These are phyloP conservation scores for Lutjanus argentimaculatus DNA, from an alignment of 2,797 vertebrate species.

Conservation along the genomic window DNA sequence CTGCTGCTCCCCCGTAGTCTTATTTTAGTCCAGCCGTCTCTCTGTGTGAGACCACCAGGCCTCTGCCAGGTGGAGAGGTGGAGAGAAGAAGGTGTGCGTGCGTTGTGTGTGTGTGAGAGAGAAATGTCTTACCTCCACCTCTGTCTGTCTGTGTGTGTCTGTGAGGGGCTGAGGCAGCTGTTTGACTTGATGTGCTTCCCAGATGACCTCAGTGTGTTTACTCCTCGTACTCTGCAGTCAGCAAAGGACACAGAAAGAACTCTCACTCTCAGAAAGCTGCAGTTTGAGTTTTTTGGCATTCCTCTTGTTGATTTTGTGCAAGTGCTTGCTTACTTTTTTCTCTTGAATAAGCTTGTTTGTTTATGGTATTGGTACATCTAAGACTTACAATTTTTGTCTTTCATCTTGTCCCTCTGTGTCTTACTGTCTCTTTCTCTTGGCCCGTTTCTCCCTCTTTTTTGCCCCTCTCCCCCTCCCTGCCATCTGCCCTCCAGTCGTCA, in stretches of 20 bases:
- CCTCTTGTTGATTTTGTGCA: slow-evolving; percentile 42
- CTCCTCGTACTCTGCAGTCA: slow-evolving; percentile 57
- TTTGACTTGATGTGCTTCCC: slow-evolving; percentile 75
- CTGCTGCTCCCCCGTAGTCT: slow-evolving; percentile 7
- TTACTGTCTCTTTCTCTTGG: slow-evolving; percentile 24
- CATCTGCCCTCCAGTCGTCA: slow-evolving; percentile 86
- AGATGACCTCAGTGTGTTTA: slow-evolving; percentile 76
- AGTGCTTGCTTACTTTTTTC: slow-evolving; percentile 36
- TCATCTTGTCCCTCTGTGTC: slow-evolving; percentile 18
- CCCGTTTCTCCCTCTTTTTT: background rate
- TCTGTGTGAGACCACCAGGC: slow-evolving; percentile 35
- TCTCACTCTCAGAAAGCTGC: slow-evolving; percentile 24
- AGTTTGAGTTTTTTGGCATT: slow-evolving; percentile 42
- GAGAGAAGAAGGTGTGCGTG: background rate
- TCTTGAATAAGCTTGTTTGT: slow-evolving; percentile 30
- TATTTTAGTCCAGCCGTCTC: slow-evolving; percentile 36
- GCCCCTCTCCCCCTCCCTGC: background rate
- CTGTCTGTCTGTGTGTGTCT: slow-evolving; percentile 43
- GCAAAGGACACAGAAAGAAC: slow-evolving; percentile 44
- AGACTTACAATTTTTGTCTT: slow-evolving; percentile 8
- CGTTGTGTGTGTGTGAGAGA: too few relatives aligned
- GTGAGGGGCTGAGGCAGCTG: slow-evolving; percentile 62
- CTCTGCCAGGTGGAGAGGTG: slow-evolving; percentile 42
- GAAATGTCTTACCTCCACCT: slow-evolving; percentile 57
- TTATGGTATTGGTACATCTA: slow-evolving; percentile 17